Evolutionary conservation across 2,797 vertebrate species (phyloP).

Genomic region (Phyllotis vaccarum): DNA sequence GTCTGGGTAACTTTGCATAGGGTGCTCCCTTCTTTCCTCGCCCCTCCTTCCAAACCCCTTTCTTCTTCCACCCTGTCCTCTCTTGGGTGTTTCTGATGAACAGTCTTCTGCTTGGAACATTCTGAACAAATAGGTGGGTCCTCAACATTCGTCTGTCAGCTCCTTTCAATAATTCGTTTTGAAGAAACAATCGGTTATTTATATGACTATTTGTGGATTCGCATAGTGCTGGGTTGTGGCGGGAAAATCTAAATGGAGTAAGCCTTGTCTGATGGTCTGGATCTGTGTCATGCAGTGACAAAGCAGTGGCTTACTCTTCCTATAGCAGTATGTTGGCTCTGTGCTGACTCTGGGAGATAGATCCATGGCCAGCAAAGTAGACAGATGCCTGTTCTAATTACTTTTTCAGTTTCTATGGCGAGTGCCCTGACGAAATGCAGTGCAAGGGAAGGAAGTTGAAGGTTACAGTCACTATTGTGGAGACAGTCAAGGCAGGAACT

Average conservation of each 20-base stretch:
- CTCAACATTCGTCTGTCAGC: neutral
- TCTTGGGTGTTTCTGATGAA: neutral
- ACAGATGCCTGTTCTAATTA: neutral
- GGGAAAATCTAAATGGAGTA: neutral
- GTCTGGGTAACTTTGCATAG: neutral
- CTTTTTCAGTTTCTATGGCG: neutral
- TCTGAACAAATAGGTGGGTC: neutral
- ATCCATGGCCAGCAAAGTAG: neutral
- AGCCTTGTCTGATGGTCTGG: no score
- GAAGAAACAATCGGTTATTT: neutral
- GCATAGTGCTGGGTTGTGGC: neutral
- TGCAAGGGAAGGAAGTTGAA: neutral
- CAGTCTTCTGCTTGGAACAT: neutral
- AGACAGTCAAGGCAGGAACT: neutral
- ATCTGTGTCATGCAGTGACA: neutral
- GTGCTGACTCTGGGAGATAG: neutral
- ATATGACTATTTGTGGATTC: no score
- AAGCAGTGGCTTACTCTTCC: neutral
- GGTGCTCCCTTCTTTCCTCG: fast-evolving
- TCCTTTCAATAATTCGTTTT: neutral
- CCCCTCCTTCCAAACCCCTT: fast-evolving
- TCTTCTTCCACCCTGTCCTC: fast-evolving
- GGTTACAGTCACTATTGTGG: no score
- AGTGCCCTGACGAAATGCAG: neutral
- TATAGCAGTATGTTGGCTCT: neutral